A percentile compares a stretch with the other conserved stretches of the same genome.
These are phyloP conservation scores for Lepidurus apus DNA, from an alignment of 1,140 invertebrate genomes.

Conservation along the genomic window DNA sequence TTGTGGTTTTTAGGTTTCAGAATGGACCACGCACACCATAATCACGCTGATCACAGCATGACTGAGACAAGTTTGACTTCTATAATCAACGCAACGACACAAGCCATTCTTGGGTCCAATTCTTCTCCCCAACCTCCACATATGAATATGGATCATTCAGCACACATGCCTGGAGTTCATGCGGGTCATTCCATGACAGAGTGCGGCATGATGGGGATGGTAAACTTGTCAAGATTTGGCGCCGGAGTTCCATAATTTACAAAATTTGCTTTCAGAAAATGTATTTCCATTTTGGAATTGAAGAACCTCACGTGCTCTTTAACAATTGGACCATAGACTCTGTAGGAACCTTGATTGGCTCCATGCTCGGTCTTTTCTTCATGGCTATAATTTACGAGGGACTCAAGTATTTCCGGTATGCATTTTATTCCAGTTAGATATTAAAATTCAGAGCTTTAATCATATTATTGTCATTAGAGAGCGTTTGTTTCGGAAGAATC, in stretches of 20 bases:
- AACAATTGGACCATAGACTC: slow-evolving; percentile 67
- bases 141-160: background rate
- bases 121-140: slow-evolving; percentile 1
- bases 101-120: slow-evolving; percentile 21
- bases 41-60: slow-evolving; percentile 24
- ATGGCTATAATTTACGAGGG: slow-evolving; percentile 83
- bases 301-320: slow-evolving; percentile 66
- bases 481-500: slow-evolving; percentile 36
- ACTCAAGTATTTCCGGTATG: slow-evolving; percentile 73
- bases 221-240: background rate
- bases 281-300: slow-evolving; percentile 71
- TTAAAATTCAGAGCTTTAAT: background rate
- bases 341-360: slow-evolving; percentile 68
- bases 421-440: background rate
- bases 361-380: slow-evolving; percentile 77
- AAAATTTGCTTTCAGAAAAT: slow-evolving; percentile 48
- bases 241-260: background rate
- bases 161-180: background rate
- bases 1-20: background rate
- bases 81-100: slow-evolving; percentile 15
- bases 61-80: background rate
- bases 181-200: background rate
- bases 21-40: slow-evolving; percentile 31
- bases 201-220: slow-evolving; percentile 29
- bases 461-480: slow-evolving; percentile 35